Base-by-base conservation (phyloP, 2,113 vertebrate genomes). In the Planiliza haematocheilus region DNA sequence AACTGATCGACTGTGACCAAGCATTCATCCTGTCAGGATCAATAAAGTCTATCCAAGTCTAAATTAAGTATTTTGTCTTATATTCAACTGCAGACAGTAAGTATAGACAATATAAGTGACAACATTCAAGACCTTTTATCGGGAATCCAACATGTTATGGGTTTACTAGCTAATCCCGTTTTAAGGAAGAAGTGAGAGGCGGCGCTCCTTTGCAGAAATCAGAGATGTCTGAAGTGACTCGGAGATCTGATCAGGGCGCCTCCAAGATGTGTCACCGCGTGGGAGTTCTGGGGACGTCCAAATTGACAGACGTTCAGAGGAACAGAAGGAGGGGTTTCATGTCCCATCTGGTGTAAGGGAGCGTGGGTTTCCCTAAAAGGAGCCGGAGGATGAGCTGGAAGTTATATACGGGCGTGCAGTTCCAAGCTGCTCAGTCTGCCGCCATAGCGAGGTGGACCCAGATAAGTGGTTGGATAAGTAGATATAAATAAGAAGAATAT, bases 291-390 rank as follows among this genome's bases (percentile, higher is more conserved):
- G 41, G 37, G 20, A 68, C 38, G 55, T 58, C 56, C 50, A 49
- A 21, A 20, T 24, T 24, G 0, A 34, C 37, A 39, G 36, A 65
- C 48, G 24, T 46, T 45, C 51, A 18, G 10, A 7, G 7, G 42
- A 76, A 8, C 53, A 68, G 65, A 48, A 41, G n/a, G 45, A 58
- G 1, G 7, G 38, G 50, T 64, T 43, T 77, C 13, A 30, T 43
- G 8, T 73, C 30, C 64, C 56, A 68, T 79, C 48, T 71, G 66
- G 16, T 9, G 20, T 5, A 34, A 63, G 42, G 55, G 48, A 21
- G 18, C 4, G 34, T 61, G 64, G 46, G 57, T 48, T 58, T 77
- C n/a, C 59, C 53, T 9, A 0, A 46, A 52, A 59, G 17, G 43
- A 68, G 12, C n/a, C 37, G 18, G 18, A 73, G 4, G 30, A 64